Base-by-base conservation (phyloP, 1,140 invertebrate genomes). In the Neodiprion fabricii region DNA sequence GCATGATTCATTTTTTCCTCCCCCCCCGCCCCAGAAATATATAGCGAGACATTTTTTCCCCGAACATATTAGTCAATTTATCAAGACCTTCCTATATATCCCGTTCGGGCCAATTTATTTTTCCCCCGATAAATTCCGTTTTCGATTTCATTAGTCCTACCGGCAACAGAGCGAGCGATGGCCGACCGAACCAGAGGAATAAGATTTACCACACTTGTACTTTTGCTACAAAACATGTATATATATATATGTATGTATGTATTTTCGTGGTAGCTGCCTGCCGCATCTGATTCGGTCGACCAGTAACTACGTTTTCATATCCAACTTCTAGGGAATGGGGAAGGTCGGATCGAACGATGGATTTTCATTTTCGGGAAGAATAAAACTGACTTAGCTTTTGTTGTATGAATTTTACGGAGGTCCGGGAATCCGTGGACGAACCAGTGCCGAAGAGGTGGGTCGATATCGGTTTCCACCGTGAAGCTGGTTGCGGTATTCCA, bases 91-190 rank as follows among this genome's bases (percentile, higher is more conserved):
- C 53, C 68, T 70, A 68, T 69, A 69, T 74, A 74, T 69, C 66
- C 72, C 72, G 72, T 74, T 28, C 67, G 74, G 76, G 77, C 81
- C 83, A 84, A 83, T 85, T 85, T 86, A 86, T 86, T 83, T 79
- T 80, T 73, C 67, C 28, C 28, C 28, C 83, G 83, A 87, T 87
- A 87, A 87, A 87, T 87, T 86, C 81, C 80, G 28, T 84, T 80
- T 83, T 82, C 82, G 81, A 81, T 87, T 87, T 87, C 85, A 87
- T 87, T 85, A 85, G 81, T 77, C 81, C 80, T 77, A 80, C 79
- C 79, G 81, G 79, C 77, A 77, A 40, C 28, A 2, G 2, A 40
- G 28, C 28, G 28, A 40, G 28, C 28, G 28, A 40, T 40, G 2
- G 28, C 28, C 28, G 5, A 40, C 28, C 28, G 28, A 69, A 69